Base-by-base conservation (phyloP, 1,140 invertebrate species). In the Doryteuthis pealeii region DNA sequence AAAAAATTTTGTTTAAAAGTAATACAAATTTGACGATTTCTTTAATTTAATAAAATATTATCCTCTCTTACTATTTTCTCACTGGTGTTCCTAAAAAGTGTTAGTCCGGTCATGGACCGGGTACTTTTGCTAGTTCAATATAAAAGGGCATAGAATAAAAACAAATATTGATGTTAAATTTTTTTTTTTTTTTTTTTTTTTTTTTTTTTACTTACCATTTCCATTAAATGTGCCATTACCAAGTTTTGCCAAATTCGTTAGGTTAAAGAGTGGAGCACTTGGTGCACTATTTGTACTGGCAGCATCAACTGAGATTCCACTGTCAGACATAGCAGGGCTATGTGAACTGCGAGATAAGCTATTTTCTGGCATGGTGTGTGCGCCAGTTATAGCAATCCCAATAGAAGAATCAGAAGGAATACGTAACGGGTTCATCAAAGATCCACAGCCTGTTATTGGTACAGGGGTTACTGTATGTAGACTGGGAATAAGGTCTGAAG, bases 241-340 rank as follows among this genome's bases (percentile, higher is more conserved):
- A 31, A 32, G 22, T 12, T 32, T 31, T n/a, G 33, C 67, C 31
- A 69, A 10, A 69, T 22, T n/a, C 10, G 67, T 30, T 35, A 69
- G 28, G 10, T 31, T 35, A 69, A 83, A 75, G 32, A 76, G 94
- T 91, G 49, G 94, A 92, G 86, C 93, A 84, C 92, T 91, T n/a
- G 87, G 88, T 15, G 91, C 91, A 79, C 82, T 92, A 77, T 91
- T 91, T 58, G 91, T 92, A 65, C 92, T 90, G 76, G 91, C 91
- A 10, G 91, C 90, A 82, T 90, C 90, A 32, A 87, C 82, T 71
- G 84, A 86, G 54, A 88, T 86, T 12, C 87, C 87, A 79, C 87
- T 88, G 78, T 88, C 87, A 66, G 87, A 88, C 80, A 87, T 87
- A 10, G 84, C 82, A 31, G 86, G 86, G 67, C 85, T 86, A 70